Evolutionary conservation across 2,888 invertebrate species (phyloP).

Genomic region (Hecatera dysodea): DNA sequence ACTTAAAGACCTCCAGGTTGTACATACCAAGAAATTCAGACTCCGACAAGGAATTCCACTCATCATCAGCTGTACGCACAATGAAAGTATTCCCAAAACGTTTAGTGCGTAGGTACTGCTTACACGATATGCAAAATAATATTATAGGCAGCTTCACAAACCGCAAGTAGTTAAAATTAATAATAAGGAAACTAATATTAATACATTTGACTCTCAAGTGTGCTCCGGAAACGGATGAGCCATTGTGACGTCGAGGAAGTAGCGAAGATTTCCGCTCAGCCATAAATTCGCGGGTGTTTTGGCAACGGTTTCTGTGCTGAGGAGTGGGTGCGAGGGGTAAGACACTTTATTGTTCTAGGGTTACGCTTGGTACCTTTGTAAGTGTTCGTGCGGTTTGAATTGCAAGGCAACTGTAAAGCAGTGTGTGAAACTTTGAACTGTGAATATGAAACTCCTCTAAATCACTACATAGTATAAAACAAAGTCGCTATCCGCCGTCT

Average conservation of each 20-base stretch:
- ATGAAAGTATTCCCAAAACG: no score
- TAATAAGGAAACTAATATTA: constrained; percentile 80
- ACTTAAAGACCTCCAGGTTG: no score
- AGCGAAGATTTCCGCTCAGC: constrained; percentile 86
- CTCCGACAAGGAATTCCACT: no score
- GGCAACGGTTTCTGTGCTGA: constrained; percentile 72
- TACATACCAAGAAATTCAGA: no score
- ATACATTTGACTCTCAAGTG: constrained; percentile 82
- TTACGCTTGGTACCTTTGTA: constrained; percentile 21
- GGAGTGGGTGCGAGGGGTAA: constrained; percentile 58
- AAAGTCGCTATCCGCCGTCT: no score
- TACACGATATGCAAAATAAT: background rate
- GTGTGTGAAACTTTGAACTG: no score
- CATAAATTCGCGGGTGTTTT: constrained; percentile 83
- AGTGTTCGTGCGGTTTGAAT: background rate
- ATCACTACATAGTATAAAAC: no score
- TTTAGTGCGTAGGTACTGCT: background rate
- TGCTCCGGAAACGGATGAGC: constrained; percentile 86
- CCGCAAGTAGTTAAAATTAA: constrained; percentile 20
- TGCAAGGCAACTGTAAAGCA: background rate
- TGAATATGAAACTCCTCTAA: no score
- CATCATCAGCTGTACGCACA: no score
- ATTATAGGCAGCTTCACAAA: background rate
- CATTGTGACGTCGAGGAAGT: constrained; percentile 87
- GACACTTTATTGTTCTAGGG: constrained; percentile 31